These are phyloP conservation scores for Didymodactylos carnosus DNA, from an alignment of 2,888 invertebrate species.

Conservation along the genomic window DNA sequence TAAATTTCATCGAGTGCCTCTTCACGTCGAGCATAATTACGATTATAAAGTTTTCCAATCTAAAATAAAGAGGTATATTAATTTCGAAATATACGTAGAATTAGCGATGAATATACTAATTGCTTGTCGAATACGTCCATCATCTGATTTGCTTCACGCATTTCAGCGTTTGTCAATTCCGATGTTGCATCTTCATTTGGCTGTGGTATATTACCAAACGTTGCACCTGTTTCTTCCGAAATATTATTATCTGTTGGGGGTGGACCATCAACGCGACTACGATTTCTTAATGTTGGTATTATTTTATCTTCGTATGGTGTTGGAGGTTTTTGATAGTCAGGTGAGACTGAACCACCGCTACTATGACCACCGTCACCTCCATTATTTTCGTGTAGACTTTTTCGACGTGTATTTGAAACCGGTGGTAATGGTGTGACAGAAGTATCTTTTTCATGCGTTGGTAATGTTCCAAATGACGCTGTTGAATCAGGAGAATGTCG, in stretches of 20 bases:
- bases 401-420: neutral
- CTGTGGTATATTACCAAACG: neutral
- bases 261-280: neutral
- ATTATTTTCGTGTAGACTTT: too few relatives aligned
- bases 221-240: neutral
- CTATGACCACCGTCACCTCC: too few relatives aligned
- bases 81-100: neutral
- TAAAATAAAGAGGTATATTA: constrained; percentile 12
- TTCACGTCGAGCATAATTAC: constrained; percentile 31
- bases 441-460: neutral
- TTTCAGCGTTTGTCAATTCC: constrained; percentile 33
- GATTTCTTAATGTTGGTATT: constrained; percentile 10
- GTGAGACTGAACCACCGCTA: neutral
- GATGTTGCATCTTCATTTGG: constrained; percentile 23
- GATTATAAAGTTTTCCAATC: constrained; percentile 33
- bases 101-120: constrained; percentile 48
- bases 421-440: neutral
- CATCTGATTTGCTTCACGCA: constrained; percentile 56
- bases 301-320: constrained; percentile 14
- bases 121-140: constrained; percentile 74
- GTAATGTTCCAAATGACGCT: neutral
- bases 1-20: constrained; percentile 28
- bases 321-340: constrained; percentile 5
- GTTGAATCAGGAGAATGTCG: neutral
- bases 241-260: neutral